These are phyloP conservation scores for Boloria selene DNA, from an alignment of 2,888 invertebrate genomes.

Conservation along the genomic window DNA sequence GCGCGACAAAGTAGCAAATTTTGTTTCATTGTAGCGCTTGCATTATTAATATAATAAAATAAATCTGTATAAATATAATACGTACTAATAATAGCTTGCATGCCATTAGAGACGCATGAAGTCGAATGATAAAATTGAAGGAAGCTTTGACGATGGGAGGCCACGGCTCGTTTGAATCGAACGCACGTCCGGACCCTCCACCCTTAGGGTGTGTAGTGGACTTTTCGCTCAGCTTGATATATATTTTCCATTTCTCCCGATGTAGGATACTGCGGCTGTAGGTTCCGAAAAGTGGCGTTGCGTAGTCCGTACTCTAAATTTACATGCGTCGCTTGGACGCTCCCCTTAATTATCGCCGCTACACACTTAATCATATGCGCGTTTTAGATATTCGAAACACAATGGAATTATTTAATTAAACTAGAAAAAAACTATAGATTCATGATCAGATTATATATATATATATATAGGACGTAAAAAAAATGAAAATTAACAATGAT, in stretches of 20 bases:
- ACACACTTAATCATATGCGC: slow-evolving; percentile 15
- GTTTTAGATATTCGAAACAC: not conserved
- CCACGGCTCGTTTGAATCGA: slow-evolving; percentile 78
- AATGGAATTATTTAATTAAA: not conserved
- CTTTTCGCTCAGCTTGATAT: slow-evolving; percentile 80
- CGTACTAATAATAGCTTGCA: slow-evolving; percentile 38
- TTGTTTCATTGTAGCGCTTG: not conserved
- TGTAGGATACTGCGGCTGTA: slow-evolving; percentile 71
- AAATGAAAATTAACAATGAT: too few relatives aligned
- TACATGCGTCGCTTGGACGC: slow-evolving; percentile 59
- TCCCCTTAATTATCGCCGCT: slow-evolving; percentile 45
- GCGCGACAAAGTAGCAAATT: not conserved
- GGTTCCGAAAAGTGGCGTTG: slow-evolving; percentile 59
- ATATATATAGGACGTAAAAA: too few relatives aligned
- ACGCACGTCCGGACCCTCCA: slow-evolving; percentile 76
- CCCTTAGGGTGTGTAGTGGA: slow-evolving; percentile 77
- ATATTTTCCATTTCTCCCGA: slow-evolving; percentile 80
- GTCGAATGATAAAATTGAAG: slow-evolving; percentile 54
- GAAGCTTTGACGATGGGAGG: slow-evolving; percentile 54
- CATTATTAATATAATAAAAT: not conserved
- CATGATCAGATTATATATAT: too few relatives aligned
- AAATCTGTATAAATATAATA: slow-evolving; percentile 9
- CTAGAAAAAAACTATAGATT: not conserved
- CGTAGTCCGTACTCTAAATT: slow-evolving; percentile 55
- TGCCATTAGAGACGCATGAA: slow-evolving; percentile 37